A percentile compares a stretch with the other conserved stretches of the same genome.
Evolutionary conservation across 2,888 invertebrate species (phyloP).

Genomic region (Latrodectus elegans): DNA sequence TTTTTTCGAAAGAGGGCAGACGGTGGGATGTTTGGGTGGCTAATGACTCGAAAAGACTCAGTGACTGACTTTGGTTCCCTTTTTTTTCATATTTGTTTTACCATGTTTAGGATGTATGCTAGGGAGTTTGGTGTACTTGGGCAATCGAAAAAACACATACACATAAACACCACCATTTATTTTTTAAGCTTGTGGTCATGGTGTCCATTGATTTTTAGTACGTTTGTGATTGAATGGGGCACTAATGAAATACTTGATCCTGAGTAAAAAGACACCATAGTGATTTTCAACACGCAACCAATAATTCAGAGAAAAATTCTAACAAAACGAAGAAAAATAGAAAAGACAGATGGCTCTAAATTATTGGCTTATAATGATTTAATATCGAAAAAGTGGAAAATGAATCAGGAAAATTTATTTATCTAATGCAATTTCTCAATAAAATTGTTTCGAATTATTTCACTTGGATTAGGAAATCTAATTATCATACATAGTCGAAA

Average conservation of each 20-base stretch:
- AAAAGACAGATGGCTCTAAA: too few species aligned
- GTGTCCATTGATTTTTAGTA: conserved; percentile 40
- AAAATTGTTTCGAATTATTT: too few species aligned
- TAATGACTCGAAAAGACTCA: conserved; percentile 60
- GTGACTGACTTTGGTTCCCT: conserved; percentile 59
- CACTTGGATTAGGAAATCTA: too few species aligned
- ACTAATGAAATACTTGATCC: conserved; percentile 45
- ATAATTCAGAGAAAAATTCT: too few species aligned
- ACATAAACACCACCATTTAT: conserved; percentile 35
- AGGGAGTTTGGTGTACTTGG: conserved; percentile 28
- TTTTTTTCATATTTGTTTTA: conserved; percentile 15
- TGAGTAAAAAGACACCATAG: neutral
- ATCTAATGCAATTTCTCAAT: too few species aligned
- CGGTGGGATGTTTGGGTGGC: conserved; percentile 23
- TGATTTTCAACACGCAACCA: too few species aligned
- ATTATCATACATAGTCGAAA: too few species aligned
- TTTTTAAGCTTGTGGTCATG: conserved; percentile 30
- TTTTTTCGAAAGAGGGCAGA: conserved; percentile 36
- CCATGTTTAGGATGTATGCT: conserved; percentile 19
- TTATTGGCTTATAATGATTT: too few species aligned
- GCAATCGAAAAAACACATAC: conserved; percentile 23
- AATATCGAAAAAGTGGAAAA: too few species aligned
- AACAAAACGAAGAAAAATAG: too few species aligned
- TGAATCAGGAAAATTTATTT: too few species aligned
- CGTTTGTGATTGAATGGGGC: conserved; percentile 16